Evolutionary conservation across 2,797 vertebrate species (phyloP).

Genomic region (Micromesistius poutassou): DNA sequence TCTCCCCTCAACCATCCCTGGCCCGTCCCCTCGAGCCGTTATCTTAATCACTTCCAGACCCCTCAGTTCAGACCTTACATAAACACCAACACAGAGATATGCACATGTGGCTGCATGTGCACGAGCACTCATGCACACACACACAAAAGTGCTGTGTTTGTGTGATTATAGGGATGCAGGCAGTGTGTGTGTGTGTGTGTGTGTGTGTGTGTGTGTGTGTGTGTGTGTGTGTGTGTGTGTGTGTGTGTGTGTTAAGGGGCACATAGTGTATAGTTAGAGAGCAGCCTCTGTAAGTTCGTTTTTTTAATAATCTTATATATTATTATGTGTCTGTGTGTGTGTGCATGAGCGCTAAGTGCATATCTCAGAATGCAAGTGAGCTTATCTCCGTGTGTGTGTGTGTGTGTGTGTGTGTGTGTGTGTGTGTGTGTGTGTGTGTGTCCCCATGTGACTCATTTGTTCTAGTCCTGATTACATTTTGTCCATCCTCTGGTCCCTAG

Average conservation of each 20-base stretch:
- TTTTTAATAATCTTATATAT: too few relatives aligned
- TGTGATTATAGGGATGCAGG: background rate
- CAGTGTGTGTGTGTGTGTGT: conserved; percentile 9
- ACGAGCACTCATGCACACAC: conserved; percentile 8
- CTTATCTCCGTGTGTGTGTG: background rate
- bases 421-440: background rate
- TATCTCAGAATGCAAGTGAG: background rate
- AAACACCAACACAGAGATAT: conserved; percentile 36
- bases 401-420: background rate
- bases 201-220: conserved; percentile 14
- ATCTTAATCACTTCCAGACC: conserved; percentile 70
- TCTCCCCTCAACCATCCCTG: conserved; percentile 43
- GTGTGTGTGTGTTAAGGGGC: too few relatives aligned
- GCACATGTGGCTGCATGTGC: conserved; percentile 30
- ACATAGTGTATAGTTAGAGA: background rate
- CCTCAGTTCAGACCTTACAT: conserved; percentile 25
- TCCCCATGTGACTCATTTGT: too few relatives aligned
- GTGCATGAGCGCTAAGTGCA: background rate
- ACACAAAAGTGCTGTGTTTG: conserved; percentile 30
- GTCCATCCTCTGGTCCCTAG: conserved; percentile 6
- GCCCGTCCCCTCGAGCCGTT: conserved; percentile 48
- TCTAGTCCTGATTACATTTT: conserved; percentile 29
- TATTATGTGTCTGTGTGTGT: conserved; percentile 5
- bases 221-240: background rate
- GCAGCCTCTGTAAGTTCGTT: background rate